Conservation (phyloP, 1,140 invertebrate species). For the Drosophila parabipectinata region DNA sequence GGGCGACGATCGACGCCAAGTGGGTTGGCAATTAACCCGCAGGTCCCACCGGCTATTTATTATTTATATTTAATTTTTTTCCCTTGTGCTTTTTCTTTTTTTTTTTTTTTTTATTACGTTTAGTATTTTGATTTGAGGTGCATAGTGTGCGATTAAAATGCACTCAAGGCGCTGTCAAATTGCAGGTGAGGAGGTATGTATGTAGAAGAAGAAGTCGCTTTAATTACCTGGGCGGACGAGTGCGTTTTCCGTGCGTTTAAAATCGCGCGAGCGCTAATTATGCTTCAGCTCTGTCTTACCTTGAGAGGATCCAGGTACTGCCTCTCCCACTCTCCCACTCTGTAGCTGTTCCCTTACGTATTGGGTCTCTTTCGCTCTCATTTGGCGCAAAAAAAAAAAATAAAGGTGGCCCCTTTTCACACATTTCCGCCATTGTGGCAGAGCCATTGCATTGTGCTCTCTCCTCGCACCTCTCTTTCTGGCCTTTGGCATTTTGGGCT, state of each 20-base stretch:
- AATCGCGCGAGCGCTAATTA: slow-evolving; percentile 62
- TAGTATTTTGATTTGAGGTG: slow-evolving; percentile 18
- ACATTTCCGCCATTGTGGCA: slow-evolving; percentile 66
- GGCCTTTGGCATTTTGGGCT: slow-evolving; percentile 21
- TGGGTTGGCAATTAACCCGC: slow-evolving; percentile 77
- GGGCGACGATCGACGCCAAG: slow-evolving; percentile 47
- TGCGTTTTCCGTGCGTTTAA: slow-evolving; percentile 60
- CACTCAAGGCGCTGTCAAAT: slow-evolving; percentile 70
- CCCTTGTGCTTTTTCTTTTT: too few species aligned
- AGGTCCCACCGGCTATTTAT: slow-evolving; percentile 33
- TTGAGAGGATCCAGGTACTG: neutral
- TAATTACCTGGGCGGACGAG: slow-evolving; percentile 44
- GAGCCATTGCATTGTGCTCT: slow-evolving; percentile 47
- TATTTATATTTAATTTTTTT: slow-evolving; percentile 32
- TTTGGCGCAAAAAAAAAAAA: neutral
- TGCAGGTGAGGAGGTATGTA: slow-evolving; percentile 33
- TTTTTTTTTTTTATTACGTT: slow-evolving; percentile 28
- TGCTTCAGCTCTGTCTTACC: slow-evolving; percentile 25
- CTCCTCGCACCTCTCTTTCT: slow-evolving; percentile 16
- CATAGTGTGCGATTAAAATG: slow-evolving; percentile 64
- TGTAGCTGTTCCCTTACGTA: too few species aligned
- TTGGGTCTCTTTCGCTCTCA: slow-evolving; percentile 11
- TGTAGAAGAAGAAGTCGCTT: neutral
- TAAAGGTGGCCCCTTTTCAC: slow-evolving; percentile 50
- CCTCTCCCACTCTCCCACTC: neutral